phyloP scores from a whole-genome alignment of 2,797 vertebrate species.

The Nannoperca australis region DNA sequence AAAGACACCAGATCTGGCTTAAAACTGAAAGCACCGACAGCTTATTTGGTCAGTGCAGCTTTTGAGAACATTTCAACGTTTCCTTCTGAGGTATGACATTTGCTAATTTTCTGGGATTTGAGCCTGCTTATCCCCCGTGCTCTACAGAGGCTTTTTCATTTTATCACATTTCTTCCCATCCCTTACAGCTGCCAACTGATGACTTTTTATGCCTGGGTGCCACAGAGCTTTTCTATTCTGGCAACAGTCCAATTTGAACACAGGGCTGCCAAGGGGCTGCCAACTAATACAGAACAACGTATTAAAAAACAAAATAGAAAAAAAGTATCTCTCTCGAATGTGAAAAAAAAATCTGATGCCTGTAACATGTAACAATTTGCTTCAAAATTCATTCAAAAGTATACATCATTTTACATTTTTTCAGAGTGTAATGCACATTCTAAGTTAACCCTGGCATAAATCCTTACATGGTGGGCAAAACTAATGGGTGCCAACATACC shows the following conservation, averaged over 20 bases:
- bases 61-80: slow-evolving; percentile 16
- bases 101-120: slow-evolving; percentile 44
- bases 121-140: slow-evolving; percentile 24
- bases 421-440: no score
- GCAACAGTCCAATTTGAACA: slow-evolving; percentile 29
- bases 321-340: background rate
- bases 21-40: background rate
- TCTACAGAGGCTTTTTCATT: slow-evolving; percentile 45
- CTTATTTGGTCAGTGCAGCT: slow-evolving; percentile 7
- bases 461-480: background rate
- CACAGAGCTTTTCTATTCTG: slow-evolving; percentile 40
- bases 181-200: slow-evolving; percentile 48
- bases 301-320: background rate
- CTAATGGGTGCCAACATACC: background rate
- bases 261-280: slow-evolving; percentile 17
- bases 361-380: background rate
- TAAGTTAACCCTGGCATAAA: no score
- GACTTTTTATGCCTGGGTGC: slow-evolving; percentile 41
- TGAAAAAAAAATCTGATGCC: background rate
- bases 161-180: slow-evolving; percentile 44
- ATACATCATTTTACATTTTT: background rate
- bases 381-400: no score
- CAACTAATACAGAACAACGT: slow-evolving; percentile 19
- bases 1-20: slow-evolving; percentile 8
- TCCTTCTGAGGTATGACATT: slow-evolving; percentile 32